Evolutionary conservation across 2,113 vertebrate genomes (phyloP).

Genomic region (Brachypteracias leptosomus): DNA sequence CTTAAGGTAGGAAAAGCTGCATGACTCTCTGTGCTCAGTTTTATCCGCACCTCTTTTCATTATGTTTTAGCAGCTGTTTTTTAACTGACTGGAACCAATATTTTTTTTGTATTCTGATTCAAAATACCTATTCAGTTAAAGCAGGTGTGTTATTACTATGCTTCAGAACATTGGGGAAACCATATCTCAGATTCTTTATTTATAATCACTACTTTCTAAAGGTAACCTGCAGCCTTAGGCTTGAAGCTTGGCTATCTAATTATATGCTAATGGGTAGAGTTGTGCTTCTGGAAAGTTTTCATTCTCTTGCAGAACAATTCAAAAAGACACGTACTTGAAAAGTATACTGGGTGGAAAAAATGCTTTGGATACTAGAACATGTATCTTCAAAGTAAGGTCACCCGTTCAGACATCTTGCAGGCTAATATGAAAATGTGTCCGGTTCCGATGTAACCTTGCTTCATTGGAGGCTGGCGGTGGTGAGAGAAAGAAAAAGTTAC

Average conservation of each 20-base stretch:
- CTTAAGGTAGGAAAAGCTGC: not conserved
- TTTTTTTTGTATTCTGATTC: not conserved
- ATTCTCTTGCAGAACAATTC: not conserved
- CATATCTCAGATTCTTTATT: not conserved
- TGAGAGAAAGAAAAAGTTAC: constrained; percentile 20
- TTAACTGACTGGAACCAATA: not conserved
- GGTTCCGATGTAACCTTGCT: not conserved
- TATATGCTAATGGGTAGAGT: not conserved
- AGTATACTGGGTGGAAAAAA: not conserved
- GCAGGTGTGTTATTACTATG: not conserved
- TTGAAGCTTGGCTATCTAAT: not conserved
- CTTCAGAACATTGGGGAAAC: not conserved
- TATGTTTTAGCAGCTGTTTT: not conserved
- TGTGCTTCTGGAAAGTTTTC: not conserved
- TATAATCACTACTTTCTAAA: not conserved
- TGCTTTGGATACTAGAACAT: not conserved
- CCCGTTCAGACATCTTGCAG: not conserved
- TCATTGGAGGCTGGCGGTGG: not conserved
- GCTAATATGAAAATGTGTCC: not conserved
- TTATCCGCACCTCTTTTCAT: not conserved
- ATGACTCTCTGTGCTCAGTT: not conserved
- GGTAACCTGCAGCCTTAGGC: not conserved
- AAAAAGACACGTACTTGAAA: not conserved
- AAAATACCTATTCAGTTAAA: not conserved
- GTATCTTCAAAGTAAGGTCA: not conserved